These are phyloP conservation scores for Cinclus mexicanus DNA, from an alignment of 2,113 vertebrate genomes.

Conservation along the genomic window DNA sequence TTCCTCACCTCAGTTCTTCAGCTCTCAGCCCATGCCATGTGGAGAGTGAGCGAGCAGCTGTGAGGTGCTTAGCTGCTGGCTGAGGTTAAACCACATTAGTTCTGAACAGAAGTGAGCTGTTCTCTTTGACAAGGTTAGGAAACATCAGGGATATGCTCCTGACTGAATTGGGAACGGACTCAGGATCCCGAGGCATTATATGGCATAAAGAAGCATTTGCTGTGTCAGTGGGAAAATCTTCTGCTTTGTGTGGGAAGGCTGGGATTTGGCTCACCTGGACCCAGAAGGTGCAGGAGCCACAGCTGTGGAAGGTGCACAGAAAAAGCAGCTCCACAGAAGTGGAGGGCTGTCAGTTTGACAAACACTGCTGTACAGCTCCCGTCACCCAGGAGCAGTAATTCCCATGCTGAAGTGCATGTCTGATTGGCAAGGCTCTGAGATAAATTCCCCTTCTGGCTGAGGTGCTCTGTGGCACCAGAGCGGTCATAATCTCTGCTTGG, in stretches of 20 bases:
- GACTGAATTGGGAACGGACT: background rate
- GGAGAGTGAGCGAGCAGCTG: background rate
- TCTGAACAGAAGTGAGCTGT: background rate
- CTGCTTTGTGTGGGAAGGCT: background rate
- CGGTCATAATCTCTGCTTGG: fast-evolving
- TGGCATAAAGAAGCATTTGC: background rate
- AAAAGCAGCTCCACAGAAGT: background rate
- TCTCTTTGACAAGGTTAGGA: background rate
- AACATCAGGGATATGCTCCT: background rate
- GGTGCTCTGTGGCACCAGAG: background rate
- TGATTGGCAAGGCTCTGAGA: background rate
- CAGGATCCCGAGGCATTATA: background rate
- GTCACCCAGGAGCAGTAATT: background rate
- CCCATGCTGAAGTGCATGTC: background rate
- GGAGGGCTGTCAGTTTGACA: constrained; percentile 1
- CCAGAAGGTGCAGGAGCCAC: background rate
- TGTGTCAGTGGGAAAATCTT: background rate
- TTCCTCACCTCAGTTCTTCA: background rate
- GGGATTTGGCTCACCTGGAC: background rate
- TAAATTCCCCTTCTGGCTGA: background rate
- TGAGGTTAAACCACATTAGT: background rate
- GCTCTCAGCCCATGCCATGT: background rate
- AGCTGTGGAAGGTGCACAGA: background rate
- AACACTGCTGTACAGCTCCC: background rate
- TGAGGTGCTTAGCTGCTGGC: background rate